Conservation (phyloP, 1,140 invertebrate genomes). For the Phymorhynchus buccinoides region DNA sequence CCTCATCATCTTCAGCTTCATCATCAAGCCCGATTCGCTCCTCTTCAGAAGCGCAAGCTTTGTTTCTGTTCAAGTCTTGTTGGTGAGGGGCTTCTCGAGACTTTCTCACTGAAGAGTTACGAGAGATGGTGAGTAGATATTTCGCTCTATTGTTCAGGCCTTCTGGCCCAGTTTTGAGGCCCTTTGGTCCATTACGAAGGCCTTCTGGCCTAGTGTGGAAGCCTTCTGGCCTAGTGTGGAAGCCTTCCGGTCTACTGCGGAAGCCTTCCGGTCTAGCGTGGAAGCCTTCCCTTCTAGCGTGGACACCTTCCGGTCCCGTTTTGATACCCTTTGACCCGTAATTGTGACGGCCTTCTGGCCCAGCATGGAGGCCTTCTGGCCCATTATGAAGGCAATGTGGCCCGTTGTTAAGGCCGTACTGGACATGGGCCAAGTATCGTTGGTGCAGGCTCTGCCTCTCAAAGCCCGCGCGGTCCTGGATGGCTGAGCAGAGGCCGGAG, state of each 20-base stretch:
- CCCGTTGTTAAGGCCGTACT: neutral
- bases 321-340: too few relatives aligned
- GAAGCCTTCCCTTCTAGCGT: neutral
- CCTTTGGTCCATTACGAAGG: neutral
- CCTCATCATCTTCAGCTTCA: too few relatives aligned
- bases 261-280: neutral
- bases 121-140: neutral
- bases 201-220: neutral
- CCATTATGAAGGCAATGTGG: neutral
- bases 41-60: neutral
- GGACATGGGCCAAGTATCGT: constrained; percentile 6
- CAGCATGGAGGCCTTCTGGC: neutral
- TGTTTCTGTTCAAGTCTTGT: neutral
- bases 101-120: neutral
- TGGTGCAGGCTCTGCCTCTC: constrained; percentile 25
- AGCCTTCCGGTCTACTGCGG: neutral
- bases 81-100: neutral
- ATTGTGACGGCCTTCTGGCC: too few relatives aligned
- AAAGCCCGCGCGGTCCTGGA: constrained; percentile 26
- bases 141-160: neutral
- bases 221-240: too few relatives aligned
- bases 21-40: too few relatives aligned
- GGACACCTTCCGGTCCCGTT: neutral
- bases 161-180: neutral
- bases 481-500: constrained; percentile 2